Base-by-base conservation (phyloP, 2,888 invertebrate species). In the Stenodera caucasica region DNA sequence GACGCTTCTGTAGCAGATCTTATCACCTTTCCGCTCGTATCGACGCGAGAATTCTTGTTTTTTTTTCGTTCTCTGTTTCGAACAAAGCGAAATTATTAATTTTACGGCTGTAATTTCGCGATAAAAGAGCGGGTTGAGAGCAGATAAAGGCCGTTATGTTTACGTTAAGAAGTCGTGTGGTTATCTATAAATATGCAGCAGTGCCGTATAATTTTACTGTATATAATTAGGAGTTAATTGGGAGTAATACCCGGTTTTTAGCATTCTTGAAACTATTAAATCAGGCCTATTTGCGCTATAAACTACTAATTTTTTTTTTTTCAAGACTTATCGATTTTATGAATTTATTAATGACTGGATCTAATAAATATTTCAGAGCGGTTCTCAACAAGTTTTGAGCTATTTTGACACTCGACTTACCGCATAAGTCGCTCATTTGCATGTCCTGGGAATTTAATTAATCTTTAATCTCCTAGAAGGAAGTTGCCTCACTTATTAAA, bases 401-500 rank as follows among this genome's bases (percentile, higher is more conserved):
- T 18, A 40, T 40, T 18, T 9, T 15, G 15, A 18, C 18, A 18
- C 15, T 18, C 8, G 18, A 40, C 37, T 18, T 18, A 40, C 15
- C 37, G 15, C 3, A 40, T 15, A 40, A 40, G n/a, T 35, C 15
- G 9, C 61, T 61, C 61, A 61, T 61, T 61, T 61, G 51, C 57
- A 61, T 61, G 45, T 55, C 54, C 49, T 54, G 52, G 51, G 56
- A 61, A 61, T 61, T 61, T 61, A 61, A 61, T 61, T 61, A 61
- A 61, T 61, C 61, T 57, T 61, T 61, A 61, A 61, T 61, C 57
- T 57, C 50, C 49, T 50, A 61, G 45, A 61, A 57, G 57, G 18
- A 18, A 61, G 61, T 40, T 61, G 54, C 61, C 57, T 61, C 54
- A 49, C 61, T 61, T 61, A 61, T 61, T 61, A 61, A 61, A 53